These are phyloP conservation scores for Tuta absoluta DNA, from an alignment of 2,888 invertebrate species.

Conservation along the genomic window DNA sequence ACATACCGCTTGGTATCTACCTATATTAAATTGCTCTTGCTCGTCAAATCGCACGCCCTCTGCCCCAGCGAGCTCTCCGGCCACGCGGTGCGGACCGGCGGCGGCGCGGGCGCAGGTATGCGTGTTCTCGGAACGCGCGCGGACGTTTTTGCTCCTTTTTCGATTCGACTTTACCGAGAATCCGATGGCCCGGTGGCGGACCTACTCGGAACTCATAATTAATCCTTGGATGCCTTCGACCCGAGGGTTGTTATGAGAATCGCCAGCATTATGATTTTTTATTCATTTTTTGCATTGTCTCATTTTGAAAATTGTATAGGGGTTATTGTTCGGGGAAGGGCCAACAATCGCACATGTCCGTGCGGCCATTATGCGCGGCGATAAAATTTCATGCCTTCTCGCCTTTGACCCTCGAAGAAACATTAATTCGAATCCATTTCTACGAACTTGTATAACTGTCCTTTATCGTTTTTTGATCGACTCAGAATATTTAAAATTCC, in stretches of 20 bases:
- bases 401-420: slow-evolving; percentile 55
- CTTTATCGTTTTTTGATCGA: neutral
- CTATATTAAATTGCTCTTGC: too few species aligned
- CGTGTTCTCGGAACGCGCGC: slow-evolving; percentile 74
- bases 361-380: slow-evolving; percentile 27
- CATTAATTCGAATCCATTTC: slow-evolving; percentile 46
- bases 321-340: slow-evolving; percentile 67
- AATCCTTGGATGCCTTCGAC: slow-evolving; percentile 79
- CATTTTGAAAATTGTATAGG: slow-evolving; percentile 64
- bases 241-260: slow-evolving; percentile 78
- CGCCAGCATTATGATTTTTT: slow-evolving; percentile 69
- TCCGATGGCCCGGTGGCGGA: slow-evolving; percentile 77
- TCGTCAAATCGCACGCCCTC: too few species aligned
- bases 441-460: slow-evolving; percentile 9
- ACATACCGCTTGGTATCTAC: too few species aligned
- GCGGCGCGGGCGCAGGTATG: slow-evolving; percentile 73
- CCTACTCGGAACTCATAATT: slow-evolving; percentile 80
- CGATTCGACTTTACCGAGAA: slow-evolving; percentile 79
- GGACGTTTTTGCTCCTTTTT: slow-evolving; percentile 79
- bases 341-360: slow-evolving; percentile 20
- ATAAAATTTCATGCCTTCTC: slow-evolving; percentile 48
- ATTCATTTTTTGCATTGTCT: slow-evolving; percentile 69
- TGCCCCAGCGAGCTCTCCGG: slow-evolving; percentile 21
- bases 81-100: slow-evolving; percentile 48
- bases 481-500: too few species aligned